Evolutionary conservation across 2,888 invertebrate genomes (phyloP).

Genomic region (Drosophila infuscata): DNA sequence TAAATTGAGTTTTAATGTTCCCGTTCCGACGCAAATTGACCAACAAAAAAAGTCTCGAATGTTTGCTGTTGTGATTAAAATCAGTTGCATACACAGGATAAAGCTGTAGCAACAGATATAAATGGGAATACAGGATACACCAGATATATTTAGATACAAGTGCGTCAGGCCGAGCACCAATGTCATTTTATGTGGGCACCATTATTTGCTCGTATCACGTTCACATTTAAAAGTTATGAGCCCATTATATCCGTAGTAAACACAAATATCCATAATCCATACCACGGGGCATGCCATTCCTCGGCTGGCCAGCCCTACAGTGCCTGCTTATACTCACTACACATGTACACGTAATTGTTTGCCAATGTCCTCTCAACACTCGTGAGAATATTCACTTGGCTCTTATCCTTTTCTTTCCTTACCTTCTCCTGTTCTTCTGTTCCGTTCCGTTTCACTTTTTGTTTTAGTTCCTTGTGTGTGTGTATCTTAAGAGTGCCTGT

Average conservation of each 20-base stretch:
- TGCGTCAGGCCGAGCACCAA: neutral
- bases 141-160: constrained; percentile 20
- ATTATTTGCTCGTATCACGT: constrained; percentile 77
- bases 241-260: constrained; percentile 75
- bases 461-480: constrained; percentile 12
- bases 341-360: constrained; percentile 78
- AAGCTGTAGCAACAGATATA: neutral
- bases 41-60: constrained; percentile 30
- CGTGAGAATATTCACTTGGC: constrained; percentile 74
- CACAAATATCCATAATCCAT: constrained; percentile 78
- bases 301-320: neutral
- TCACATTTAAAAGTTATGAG: constrained; percentile 72
- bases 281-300: constrained; percentile 41
- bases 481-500: constrained; percentile 37
- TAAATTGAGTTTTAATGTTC: constrained; percentile 84
- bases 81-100: constrained; percentile 20
- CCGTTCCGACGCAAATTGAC: constrained; percentile 45
- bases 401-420: constrained; percentile 16
- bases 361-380: constrained; percentile 73
- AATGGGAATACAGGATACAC: neutral
- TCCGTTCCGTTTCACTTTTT: constrained; percentile 10
- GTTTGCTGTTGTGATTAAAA: constrained; percentile 64
- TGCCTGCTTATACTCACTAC: constrained; percentile 35
- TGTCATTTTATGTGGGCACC: constrained; percentile 76
- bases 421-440: neutral